phyloP scores from a whole-genome alignment of 2,797 vertebrate genomes.

The Chrysocyon brachyurus region DNA sequence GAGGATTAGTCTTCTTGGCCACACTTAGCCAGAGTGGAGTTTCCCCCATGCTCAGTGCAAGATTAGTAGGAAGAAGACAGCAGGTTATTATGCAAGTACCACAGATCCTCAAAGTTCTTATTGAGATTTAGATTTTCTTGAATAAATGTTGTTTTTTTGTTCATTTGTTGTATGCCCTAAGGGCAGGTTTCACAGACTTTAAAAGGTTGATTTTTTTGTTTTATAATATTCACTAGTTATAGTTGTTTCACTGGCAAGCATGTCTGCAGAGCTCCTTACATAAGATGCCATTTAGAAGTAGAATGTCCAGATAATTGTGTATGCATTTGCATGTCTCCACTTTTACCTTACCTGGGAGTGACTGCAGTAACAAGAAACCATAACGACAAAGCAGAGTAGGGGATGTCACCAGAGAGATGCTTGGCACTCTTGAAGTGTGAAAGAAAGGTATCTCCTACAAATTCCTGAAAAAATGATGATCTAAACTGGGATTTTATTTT shows the following conservation, averaged over 20 bases:
- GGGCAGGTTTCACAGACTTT: neutral
- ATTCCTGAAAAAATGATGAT: neutral
- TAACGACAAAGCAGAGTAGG: neutral
- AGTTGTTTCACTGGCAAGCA: neutral
- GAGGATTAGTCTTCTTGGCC: neutral
- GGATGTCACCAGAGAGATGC: neutral
- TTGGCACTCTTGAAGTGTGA: neutral
- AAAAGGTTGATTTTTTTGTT: neutral
- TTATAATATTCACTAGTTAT: neutral
- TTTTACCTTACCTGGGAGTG: neutral
- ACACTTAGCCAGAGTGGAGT: neutral
- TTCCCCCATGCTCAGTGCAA: neutral
- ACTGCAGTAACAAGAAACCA: neutral
- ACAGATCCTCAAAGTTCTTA: neutral
- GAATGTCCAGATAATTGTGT: neutral
- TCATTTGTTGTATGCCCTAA: neutral
- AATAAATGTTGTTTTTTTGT: neutral
- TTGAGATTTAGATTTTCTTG: neutral
- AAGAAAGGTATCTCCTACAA: neutral
- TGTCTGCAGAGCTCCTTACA: neutral
- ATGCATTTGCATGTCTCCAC: no score
- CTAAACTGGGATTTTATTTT: slow-evolving; percentile 1
- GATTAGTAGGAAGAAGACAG: neutral
- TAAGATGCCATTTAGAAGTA: neutral
- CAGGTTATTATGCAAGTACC: neutral